Evolutionary conservation across 2,888 invertebrate species (phyloP), one percentile per base, ranked within the genome.

Genomic region (Lycaena phlaeas): DNA sequence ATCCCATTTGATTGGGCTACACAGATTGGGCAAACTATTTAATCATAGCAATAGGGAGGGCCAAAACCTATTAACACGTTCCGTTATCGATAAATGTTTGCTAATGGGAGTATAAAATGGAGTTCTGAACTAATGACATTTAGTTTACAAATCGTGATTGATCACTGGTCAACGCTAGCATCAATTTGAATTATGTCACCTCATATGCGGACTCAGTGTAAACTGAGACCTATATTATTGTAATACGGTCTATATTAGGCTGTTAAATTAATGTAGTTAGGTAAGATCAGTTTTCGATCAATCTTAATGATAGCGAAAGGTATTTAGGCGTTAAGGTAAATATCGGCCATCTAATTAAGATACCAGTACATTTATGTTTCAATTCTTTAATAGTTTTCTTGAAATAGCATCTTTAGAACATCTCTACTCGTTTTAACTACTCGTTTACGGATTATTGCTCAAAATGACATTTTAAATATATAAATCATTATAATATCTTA

Each of bases 101-200:
- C 36, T 42, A 43, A 44, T 44, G 44, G 44, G 22, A 34, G 38
- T 48, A 44, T 48, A 45, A 37, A 48, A 42, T 30, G 45, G 49
- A 48, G 40, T 12, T 30, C 31, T 11, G 26, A 26, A 31, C 26
- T 40, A 40, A 40, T 40, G 40, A 40, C 40, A 31, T 40, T 40
- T 26, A 40, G 40, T 40, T 40, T 39, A 39, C 40, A 27, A 45
- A 43, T 40, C 36, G 39, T 45, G 43, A 48, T 48, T 44, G 48
- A 48, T 48, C 27, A 40, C 40, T 40, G 45, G 38, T 43, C 45
- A 46, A 36, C 22, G 17, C 44, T 28, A 27, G 28, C 30, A 42
- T 36, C 37, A 29, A 40, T 44, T 43, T 42, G 43, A 43, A 30
- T 43, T 40, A 41, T 45, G 43, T 38, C 45, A 38, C 41, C 38